phyloP scores from a whole-genome alignment of 2,113 vertebrate genomes.

The Vireo altiloquus region DNA sequence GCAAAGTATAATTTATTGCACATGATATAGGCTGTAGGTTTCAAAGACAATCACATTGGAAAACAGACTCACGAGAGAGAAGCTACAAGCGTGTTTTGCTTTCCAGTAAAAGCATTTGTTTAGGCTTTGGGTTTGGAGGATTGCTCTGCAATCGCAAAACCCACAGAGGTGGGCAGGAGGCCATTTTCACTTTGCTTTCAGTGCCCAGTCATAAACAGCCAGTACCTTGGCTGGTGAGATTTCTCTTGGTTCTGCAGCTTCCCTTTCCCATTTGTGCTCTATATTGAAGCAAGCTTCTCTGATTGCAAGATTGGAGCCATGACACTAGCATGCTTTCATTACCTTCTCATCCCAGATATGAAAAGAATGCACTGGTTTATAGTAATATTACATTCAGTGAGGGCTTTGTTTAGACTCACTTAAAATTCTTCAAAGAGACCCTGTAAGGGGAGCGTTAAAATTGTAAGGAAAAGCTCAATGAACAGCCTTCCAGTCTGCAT shows the following conservation, averaged over 20 bases:
- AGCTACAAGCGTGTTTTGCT: neutral
- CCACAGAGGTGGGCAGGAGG: neutral
- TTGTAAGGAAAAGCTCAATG: neutral
- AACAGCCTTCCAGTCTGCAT: neutral
- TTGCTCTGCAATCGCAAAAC: neutral
- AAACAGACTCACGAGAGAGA: slow-evolving; percentile 23
- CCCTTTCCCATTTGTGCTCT: neutral
- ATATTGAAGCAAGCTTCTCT: neutral
- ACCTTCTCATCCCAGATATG: neutral
- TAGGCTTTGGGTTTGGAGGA: neutral
- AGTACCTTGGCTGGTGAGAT: neutral
- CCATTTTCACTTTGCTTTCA: neutral
- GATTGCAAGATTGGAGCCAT: neutral
- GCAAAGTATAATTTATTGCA: slow-evolving; percentile 72
- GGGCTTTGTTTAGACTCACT: slow-evolving; percentile 5
- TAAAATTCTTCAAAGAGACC: neutral
- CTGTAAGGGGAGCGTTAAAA: neutral
- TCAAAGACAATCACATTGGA: slow-evolving; percentile 39
- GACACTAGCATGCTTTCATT: neutral
- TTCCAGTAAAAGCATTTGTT: neutral
- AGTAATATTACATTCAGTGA: neutral
- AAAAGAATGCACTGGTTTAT: neutral
- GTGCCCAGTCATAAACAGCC: neutral
- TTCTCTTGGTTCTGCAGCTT: neutral
- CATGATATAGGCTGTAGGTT: slow-evolving; percentile 60